phyloP scores from a whole-genome alignment of 2,113 vertebrate genomes.

The Phasianus colchicus region DNA sequence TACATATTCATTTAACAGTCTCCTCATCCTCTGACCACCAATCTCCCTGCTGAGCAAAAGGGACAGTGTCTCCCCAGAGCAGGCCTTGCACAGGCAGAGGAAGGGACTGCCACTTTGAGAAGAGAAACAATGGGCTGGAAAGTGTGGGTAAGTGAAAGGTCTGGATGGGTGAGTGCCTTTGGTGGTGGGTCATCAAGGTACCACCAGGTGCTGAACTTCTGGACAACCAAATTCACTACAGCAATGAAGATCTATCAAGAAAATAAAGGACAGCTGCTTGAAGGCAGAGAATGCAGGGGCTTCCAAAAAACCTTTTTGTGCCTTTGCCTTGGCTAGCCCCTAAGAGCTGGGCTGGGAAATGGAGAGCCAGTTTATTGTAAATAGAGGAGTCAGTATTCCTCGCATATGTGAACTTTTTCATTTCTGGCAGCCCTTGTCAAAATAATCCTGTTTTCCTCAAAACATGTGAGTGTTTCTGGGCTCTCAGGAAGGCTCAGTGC shows the following conservation, averaged over 20 bases:
- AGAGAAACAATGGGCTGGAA: accelerated
- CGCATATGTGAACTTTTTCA: background rate
- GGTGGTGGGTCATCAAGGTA: accelerated
- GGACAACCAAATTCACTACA: background rate
- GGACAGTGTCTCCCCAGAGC: background rate
- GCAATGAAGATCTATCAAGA: background rate
- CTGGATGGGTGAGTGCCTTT: background rate
- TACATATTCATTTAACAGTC: no score
- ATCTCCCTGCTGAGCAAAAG: background rate
- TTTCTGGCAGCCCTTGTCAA: slow-evolving; percentile 50
- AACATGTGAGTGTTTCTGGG: slow-evolving; percentile 17
- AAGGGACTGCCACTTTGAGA: accelerated
- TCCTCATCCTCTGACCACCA: background rate
- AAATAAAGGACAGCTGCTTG: slow-evolving; percentile 38
- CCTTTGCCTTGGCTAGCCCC: slow-evolving; percentile 38
- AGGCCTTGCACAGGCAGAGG: accelerated
- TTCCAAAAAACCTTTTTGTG: slow-evolving; percentile 60
- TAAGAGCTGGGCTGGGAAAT: slow-evolving; percentile 2
- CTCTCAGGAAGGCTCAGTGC: background rate
- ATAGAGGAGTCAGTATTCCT: slow-evolving; percentile 32
- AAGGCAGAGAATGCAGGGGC: background rate
- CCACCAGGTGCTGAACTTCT: background rate
- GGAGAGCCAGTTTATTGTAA: background rate
- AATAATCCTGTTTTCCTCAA: slow-evolving; percentile 51
- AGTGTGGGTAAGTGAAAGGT: background rate